Conservation (phyloP, 2,797 vertebrate genomes). For the Chelonia mydas region DNA sequence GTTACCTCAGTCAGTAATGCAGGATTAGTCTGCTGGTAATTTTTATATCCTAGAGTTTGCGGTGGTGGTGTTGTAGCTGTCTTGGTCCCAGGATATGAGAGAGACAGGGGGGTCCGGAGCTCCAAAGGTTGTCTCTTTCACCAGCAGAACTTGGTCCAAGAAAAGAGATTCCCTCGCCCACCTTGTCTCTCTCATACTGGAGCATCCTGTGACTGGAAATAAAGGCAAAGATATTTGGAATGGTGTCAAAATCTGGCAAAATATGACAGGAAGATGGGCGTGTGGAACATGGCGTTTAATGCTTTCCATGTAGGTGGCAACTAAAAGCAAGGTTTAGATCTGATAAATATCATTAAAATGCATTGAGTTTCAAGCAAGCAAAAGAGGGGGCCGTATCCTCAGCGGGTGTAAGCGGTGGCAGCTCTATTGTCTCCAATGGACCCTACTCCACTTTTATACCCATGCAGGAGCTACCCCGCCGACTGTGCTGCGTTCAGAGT, state of each 20-base stretch:
- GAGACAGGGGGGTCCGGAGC: no score
- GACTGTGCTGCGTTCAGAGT: neutral
- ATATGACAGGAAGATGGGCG: neutral
- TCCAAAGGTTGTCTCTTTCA: no score
- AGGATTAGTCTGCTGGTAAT: neutral
- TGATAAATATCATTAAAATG: neutral
- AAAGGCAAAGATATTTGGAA: neutral
- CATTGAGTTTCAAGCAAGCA: neutral
- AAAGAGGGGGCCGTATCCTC: neutral
- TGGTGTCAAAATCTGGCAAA: neutral
- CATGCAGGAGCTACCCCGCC: neutral
- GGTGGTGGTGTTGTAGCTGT: no score
- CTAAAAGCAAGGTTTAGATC: neutral
- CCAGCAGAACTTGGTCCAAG: neutral
- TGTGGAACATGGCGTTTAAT: neutral
- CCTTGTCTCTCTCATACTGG: no score
- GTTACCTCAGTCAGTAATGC: neutral
- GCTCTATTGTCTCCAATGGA: neutral
- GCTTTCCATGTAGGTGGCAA: neutral
- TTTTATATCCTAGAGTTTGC: neutral
- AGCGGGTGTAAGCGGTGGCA: no score
- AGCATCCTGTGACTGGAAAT: neutral
- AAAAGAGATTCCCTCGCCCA: neutral
- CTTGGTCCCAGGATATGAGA: no score
- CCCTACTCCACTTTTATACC: neutral